Base-by-base conservation (phyloP, 2,113 vertebrate species). In the Gulo gulo region DNA sequence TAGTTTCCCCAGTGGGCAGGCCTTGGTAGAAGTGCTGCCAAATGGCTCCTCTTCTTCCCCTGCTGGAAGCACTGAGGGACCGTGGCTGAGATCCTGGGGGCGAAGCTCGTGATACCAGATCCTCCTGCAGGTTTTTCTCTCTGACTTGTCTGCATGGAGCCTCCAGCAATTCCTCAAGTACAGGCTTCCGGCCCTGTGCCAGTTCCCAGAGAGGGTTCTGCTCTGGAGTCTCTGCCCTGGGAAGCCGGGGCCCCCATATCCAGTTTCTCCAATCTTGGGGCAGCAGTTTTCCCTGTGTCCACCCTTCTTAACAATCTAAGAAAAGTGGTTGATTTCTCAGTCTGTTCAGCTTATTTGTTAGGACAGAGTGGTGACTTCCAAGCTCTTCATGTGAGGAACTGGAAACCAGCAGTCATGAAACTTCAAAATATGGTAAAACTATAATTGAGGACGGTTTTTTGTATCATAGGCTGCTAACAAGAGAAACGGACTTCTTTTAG, bases 181-280 rank as follows among this genome's bases (percentile, higher is more conserved):
- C 61, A 65, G 83, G 11, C 13, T n/a, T 47, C 10, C 6, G 23
- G 83, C 29, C 7, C 61, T 8, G 31, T 1, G 42, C 24, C 6
- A 14, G 36, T 39, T 83, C 55, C 36, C 24, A 16, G 9, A 15
- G 80, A 59, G 8, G 55, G 2, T 7, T 61, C 39, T 0, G 81
- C n/a, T 26, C 80, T 15, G 1, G 7, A 29, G 55, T 11, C 71
- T 47, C 82, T 63, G 82, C 29, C 12, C 59, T 12, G 29, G 82
- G 59, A 21, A 47, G 61, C 18, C 4, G 0, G 3, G 42, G n/a
- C 20, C 7, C 83, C 42, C 7, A 4, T 7, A 4, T 8, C 20
- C 7, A 24, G 57, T 31, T 20, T 34, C 61, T 39, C 39, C 11
- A 1, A 9, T 24, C 42, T 5, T 6, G 61, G 12, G 42, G 42